phyloP scores from a whole-genome alignment of 1,140 invertebrate genomes.

The Rhopalosiphum padi region DNA sequence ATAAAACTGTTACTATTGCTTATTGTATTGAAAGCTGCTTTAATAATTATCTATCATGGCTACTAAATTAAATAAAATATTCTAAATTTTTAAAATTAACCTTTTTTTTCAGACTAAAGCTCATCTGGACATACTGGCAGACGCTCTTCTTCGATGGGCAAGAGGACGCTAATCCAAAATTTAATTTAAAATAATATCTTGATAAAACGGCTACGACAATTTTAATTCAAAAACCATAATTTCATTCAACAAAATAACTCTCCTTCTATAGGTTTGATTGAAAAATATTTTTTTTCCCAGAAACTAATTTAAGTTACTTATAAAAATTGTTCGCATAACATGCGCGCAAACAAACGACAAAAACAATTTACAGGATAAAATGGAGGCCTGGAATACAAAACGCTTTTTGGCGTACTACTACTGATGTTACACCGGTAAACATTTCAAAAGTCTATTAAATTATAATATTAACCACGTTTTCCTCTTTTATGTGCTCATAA shows the following conservation, averaged over 20 bases:
- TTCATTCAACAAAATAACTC: constrained; percentile 11
- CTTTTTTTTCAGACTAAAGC: constrained; percentile 85
- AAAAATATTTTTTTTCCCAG: neutral
- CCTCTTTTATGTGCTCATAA: neutral
- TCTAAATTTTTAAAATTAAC: constrained; percentile 53
- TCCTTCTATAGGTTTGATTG: neutral
- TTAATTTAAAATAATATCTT: constrained; percentile 33
- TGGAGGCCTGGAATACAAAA: neutral
- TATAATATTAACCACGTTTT: neutral
- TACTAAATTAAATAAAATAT: neutral
- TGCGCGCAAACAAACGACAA: neutral
- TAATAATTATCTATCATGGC: neutral
- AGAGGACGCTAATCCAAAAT: constrained; percentile 76
- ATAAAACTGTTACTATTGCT: neutral
- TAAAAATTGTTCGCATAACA: neutral
- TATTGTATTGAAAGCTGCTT: neutral
- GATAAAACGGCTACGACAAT: neutral
- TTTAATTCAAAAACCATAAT: neutral
- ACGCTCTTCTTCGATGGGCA: constrained; percentile 90
- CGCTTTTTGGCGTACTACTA: neutral
- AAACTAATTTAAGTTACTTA: neutral
- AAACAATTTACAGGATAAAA: neutral
- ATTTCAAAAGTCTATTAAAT: neutral
- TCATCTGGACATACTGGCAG: constrained; percentile 90
- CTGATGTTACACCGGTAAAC: constrained; percentile 9